phyloP scores from a whole-genome alignment of 2,113 vertebrate genomes.

The Pelvicachromis taeniatus region DNA sequence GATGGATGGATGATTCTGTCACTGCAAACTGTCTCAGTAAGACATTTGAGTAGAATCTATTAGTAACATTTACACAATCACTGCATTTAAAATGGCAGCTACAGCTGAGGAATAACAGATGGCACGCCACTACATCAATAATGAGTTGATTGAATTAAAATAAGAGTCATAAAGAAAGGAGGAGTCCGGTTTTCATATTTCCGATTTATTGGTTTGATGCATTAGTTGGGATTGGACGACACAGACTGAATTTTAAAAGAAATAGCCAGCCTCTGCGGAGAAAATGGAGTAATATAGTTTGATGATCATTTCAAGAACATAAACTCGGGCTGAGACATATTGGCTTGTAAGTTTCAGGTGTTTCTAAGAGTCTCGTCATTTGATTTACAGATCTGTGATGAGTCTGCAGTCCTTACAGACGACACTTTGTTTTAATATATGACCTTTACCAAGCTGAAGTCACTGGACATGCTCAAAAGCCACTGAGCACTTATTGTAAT shows the following conservation, averaged over 20 bases:
- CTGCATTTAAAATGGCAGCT: not conserved
- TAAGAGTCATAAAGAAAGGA: conserved; percentile 1
- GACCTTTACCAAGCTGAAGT: conserved; percentile 29
- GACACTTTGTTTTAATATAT: conserved; percentile 36
- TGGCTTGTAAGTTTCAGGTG: not conserved
- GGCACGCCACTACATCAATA: not conserved
- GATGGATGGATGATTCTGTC: not conserved
- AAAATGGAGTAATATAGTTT: not conserved
- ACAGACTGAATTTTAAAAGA: not conserved
- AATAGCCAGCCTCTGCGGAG: not conserved
- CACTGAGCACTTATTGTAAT: conserved; percentile 54
- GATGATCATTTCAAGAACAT: not conserved
- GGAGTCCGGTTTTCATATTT: not conserved
- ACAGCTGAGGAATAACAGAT: not conserved
- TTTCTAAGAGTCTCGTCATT: conserved; percentile 13
- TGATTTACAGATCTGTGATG: conserved; percentile 38
- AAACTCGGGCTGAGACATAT: not conserved
- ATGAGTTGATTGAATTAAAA: not conserved
- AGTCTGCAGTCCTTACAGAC: conserved; percentile 3
- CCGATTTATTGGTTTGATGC: conserved; percentile 1
- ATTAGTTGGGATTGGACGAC: not conserved
- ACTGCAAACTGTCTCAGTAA: not conserved
- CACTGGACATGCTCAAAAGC: conserved; percentile 40
- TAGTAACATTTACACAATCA: not conserved
- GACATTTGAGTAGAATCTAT: not conserved